Percentiles rank a stretch among this genome's conserved stretches.
Conservation (phyloP, 2,797 vertebrate genomes). For the Ambastaia sidthimunki region DNA sequence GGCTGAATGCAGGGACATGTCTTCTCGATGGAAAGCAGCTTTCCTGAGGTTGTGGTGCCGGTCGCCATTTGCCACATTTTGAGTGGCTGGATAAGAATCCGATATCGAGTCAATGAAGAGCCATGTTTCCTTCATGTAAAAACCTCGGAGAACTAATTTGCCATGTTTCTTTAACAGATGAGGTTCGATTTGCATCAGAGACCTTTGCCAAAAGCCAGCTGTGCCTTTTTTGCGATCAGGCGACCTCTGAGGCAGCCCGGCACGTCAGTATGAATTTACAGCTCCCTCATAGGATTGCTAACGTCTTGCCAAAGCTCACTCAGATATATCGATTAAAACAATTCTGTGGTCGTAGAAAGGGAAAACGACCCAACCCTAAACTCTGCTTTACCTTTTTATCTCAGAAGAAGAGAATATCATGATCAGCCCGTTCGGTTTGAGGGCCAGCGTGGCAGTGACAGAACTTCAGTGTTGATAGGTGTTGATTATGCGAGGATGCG, state of each 20-base stretch:
- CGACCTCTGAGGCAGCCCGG: conserved; percentile 63
- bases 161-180: conserved; percentile 67
- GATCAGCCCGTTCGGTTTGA: conserved; percentile 61
- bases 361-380: conserved; percentile 68
- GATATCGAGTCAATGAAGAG: conserved; percentile 56
- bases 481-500: conserved; percentile 23
- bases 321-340: conserved; percentile 64
- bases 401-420: conserved; percentile 63
- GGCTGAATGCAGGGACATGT: conserved; percentile 68
- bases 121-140: conserved; percentile 64
- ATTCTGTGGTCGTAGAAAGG: conserved; percentile 67
- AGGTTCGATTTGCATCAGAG: conserved; percentile 62
- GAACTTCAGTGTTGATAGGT: conserved; percentile 28
- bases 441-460: conserved; percentile 42
- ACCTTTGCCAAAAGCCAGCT: conserved; percentile 62
- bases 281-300: conserved; percentile 68
- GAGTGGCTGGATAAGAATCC: conserved; percentile 60
- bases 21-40: conserved; percentile 63
- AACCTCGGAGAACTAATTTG: conserved; percentile 70
- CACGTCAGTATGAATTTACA: conserved; percentile 69
- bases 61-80: conserved; percentile 60
- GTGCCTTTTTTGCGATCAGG: conserved; percentile 65
- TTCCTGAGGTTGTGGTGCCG: conserved; percentile 58
- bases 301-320: conserved; percentile 66
- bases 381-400: conserved; percentile 63